phyloP scores from a whole-genome alignment of 1,140 invertebrate species.

The Orussus abietinus region DNA sequence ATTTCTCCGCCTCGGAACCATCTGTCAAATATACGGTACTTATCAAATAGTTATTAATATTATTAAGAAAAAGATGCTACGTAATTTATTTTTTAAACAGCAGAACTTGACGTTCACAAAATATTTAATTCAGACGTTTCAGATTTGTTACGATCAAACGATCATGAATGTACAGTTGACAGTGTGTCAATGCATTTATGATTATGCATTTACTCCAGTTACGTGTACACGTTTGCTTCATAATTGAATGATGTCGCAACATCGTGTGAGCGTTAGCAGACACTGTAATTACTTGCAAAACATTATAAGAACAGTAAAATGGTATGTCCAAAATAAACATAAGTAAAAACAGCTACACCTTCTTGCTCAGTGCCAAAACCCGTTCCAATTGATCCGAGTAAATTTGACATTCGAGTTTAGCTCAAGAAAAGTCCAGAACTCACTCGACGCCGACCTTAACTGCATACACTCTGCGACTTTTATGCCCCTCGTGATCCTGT shows the following conservation, averaged over 20 bases:
- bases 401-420: no score
- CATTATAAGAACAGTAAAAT: slow-evolving; percentile 2
- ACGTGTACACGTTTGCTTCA: no score
- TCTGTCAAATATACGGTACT: slow-evolving; percentile 16
- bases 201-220: no score
- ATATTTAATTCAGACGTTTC: not conserved
- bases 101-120: slow-evolving; percentile 31
- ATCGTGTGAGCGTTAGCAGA: slow-evolving; percentile 26
- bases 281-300: slow-evolving; percentile 1
- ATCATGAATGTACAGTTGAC: slow-evolving; percentile 3
- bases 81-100: slow-evolving; percentile 23
- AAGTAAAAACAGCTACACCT: no score
- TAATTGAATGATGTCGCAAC: slow-evolving; percentile 2
- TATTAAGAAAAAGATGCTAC: slow-evolving; percentile 18
- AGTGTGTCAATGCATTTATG: not conserved
- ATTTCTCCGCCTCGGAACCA: slow-evolving; percentile 34
- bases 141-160: not conserved
- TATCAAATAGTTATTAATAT: slow-evolving; percentile 20
- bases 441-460: slow-evolving; percentile 49
- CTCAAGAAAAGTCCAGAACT: slow-evolving; percentile 19
- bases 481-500: slow-evolving; percentile 55
- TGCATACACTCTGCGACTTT: slow-evolving; percentile 62
- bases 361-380: no score
- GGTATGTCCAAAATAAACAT: slow-evolving; percentile 4
- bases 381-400: no score